These are phyloP conservation scores for Protophormia terraenovae DNA, from an alignment of 2,888 invertebrate species.

Conservation along the genomic window DNA sequence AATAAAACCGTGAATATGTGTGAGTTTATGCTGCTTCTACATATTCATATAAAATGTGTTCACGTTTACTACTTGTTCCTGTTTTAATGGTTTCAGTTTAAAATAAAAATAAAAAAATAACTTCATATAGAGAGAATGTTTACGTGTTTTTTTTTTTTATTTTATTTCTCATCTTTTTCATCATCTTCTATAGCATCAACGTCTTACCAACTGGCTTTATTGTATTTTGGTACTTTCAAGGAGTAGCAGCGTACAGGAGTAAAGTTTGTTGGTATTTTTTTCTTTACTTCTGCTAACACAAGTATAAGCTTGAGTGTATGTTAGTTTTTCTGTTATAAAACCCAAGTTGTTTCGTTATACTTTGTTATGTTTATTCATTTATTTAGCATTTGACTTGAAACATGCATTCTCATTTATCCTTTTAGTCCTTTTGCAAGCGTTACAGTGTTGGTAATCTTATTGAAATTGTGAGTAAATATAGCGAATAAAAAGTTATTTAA, in stretches of 20 bases:
- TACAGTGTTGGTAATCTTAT: too few species aligned
- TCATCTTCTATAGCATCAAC: neutral
- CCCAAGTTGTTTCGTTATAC: neutral
- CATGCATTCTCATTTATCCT: too few species aligned
- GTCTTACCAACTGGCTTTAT: neutral
- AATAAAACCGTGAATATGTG: neutral
- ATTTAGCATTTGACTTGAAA: neutral
- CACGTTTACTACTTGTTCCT: constrained; percentile 15
- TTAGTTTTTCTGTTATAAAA: neutral
- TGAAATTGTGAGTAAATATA: too few species aligned
- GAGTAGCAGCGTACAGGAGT: neutral
- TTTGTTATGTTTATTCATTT: neutral
- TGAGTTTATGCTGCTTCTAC: too few species aligned
- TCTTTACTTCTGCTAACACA: neutral
- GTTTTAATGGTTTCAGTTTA: neutral
- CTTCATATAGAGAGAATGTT: neutral
- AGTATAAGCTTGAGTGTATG: neutral
- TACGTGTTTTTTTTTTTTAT: neutral
- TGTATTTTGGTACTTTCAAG: neutral
- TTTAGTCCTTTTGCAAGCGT: too few species aligned
- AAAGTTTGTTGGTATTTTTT: neutral
- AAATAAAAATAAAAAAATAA: neutral
- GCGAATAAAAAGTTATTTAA: too few species aligned
- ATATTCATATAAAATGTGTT: neutral
- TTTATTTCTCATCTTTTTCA: neutral